Evolutionary conservation across 2,888 invertebrate genomes (phyloP), one percentile per base, ranked within the genome.

Genomic region (Coleophora deauratella): DNA sequence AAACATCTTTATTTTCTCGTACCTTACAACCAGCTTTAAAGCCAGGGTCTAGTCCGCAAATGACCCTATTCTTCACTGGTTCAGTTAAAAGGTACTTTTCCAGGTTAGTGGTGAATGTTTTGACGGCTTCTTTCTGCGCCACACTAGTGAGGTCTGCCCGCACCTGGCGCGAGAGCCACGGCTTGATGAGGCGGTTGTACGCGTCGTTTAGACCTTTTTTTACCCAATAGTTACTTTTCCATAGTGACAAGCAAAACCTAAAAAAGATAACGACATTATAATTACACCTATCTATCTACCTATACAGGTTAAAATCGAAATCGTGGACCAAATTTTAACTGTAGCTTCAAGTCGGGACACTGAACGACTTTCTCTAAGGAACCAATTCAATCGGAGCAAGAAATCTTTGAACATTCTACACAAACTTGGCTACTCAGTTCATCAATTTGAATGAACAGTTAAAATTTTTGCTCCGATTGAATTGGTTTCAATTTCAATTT

Each of bases 11-110:
- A n/a, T n/a, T n/a, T n/a, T n/a, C n/a, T n/a, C n/a, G n/a, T 52
- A 93, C 78, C 88, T 98, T 98, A 66, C 97, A 97, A 1, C 97
- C 97, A 64, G 95, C 92, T 46, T 78, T 85, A 65, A 92, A 97
- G 0, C 98, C 97, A 0, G 98, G 98, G 82, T 98, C 98, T 38
- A 98, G 88, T 0, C 95, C 97, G 27, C 95, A 79, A 43, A 98
- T 93, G 7, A 88, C 85, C 66, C 91, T 89, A 30, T 94, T 95
- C 61, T 93, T 90, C 0, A 96, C 85, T 0, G 97, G 97, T 12
- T 94, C 90, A 35, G 90, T 90, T 9, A 97, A 74, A 7, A 98
- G 79, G 39, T 97, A 87, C 54, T 94, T 92, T 60, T 94, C 94
- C 14, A 98, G 75, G 74, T 98, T 98, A 4, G 88, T 87, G 1